Evolutionary conservation across 2,797 vertebrate genomes (phyloP).

Genomic region (Siniperca undulata): DNA sequence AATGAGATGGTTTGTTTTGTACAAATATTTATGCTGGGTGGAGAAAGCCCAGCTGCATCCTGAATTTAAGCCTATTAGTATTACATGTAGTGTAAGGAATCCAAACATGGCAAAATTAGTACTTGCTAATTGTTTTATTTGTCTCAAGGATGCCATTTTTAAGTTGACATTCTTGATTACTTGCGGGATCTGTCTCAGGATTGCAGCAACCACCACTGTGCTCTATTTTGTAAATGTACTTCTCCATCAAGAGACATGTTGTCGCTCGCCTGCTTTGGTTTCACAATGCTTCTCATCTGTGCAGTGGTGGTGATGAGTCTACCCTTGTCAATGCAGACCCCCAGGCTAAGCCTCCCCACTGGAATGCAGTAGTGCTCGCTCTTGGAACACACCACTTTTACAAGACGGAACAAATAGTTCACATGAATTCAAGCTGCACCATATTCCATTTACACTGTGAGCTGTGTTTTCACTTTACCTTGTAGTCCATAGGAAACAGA

Average conservation of each 20-base stretch:
- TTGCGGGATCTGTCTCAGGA: neutral
- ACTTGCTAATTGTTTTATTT: neutral
- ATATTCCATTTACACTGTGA: neutral
- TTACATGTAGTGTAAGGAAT: neutral
- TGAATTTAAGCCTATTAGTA: neutral
- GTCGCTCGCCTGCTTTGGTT: conserved; percentile 62
- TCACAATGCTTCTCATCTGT: conserved; percentile 38
- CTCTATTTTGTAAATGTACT: conserved; percentile 5
- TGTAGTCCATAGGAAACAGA: neutral
- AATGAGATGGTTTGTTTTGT: neutral
- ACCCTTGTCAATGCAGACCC: conserved; percentile 43
- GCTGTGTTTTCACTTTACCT: neutral
- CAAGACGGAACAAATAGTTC: conserved; percentile 34
- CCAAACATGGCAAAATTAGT: neutral
- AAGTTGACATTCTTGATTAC: neutral
- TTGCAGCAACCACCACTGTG: neutral
- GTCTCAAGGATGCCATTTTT: neutral
- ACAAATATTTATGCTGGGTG: conserved; percentile 1
- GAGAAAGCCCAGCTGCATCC: conserved; percentile 1
- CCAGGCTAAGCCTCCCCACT: conserved; percentile 40
- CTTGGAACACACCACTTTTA: conserved; percentile 52
- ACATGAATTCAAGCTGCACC: neutral
- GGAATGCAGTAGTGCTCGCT: conserved; percentile 68
- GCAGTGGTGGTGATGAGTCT: conserved; percentile 33
- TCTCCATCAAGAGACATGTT: conserved; percentile 51